Base-by-base conservation (phyloP, 2,113 vertebrate species). In the Xenus cinereus region DNA sequence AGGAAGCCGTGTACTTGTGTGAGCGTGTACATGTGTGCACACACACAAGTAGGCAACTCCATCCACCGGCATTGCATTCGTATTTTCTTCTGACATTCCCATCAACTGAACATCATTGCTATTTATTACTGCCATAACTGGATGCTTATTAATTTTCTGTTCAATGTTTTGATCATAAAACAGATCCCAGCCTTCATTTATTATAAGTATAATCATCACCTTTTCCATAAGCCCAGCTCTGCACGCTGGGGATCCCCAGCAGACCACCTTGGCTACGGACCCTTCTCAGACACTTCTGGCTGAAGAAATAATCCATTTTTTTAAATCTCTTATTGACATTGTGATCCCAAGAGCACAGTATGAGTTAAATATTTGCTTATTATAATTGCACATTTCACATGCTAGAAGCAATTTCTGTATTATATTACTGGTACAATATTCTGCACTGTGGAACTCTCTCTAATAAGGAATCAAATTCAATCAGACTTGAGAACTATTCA, bases 401-500 rank as follows among this genome's bases (percentile, higher is more conserved):
- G 77, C 89, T 91, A 53, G 86, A 82, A 96, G 92, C 81, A 79
- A 91, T 87, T 94, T 73, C 91, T 93, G 41, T 63, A 12, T 95
- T 89, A 35, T 84, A 62, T 46, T 91, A 48, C 50, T 11, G 26
- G 73, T 62, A 66, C 28, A 69, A 87, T 53, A 79, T 87, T 91
- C 94, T 76, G 53, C 53, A 62, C 57, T 69, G 74, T 92, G 86
- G 54, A 94, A 87, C 43, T 60, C 84, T 84, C 63, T 71, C 60
- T 96, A 92, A 90, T 84, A 95, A 87, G 89, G 85, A 90, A 90
- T 66, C 59, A 92, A 84, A 95, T 90, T 94, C 86, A 95, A 84
- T 92, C 91, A 94, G 82, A 90, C 45, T 75, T 62, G 33, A 95
- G 56, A 94, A 84, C 74, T 89, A 78, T 73, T 94, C 85, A 84